Evolutionary conservation across 2,888 invertebrate genomes (phyloP), one percentile per base, ranked within the genome.

Genomic region (Scaptomyza flava): DNA sequence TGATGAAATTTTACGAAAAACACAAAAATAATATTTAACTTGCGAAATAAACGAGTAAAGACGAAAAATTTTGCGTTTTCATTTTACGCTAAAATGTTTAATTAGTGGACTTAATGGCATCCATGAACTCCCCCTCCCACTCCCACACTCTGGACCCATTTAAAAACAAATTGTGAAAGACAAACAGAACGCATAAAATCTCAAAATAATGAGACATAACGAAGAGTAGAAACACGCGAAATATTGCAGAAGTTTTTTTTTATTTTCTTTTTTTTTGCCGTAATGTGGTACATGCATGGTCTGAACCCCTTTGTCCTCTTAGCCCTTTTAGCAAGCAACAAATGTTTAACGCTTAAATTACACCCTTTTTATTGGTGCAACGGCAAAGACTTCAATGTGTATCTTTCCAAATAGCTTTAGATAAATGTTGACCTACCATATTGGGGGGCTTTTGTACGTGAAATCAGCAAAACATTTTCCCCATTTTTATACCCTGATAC

Each of bases 81-180:
- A 75, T 87, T 81, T 87, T 7, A 57, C 6, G 34, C 65, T 58
- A 68, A 84, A 87, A 81, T 87, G 65, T 87, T 81, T 87, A 87
- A 81, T 81, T 84, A 87, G 75, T 64, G 56, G 51, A 60, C 71
- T 68, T 52, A 51, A 17, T 41, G 71, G 46, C 50, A 66, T 71
- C 33, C 38, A n/a, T 20, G 2, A 5, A 6, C 12, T 6, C 7
- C 14, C 0, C 5, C 20, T 5, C 0, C 36, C 14, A 7, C 14
- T 5, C 23, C 4, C 4, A 27, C 6, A 0, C 31, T n/a, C 14
- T 11, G 33, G 41, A 17, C 20, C 27, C 42, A 30, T 31, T 51
- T 59, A 67, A 56, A 50, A 59, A 57, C 51, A 70, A 66, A 77
- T 77, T 64, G 65, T 54, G 50, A 67, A 76, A 83, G 72, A 69